Evolutionary conservation across 2,113 vertebrate genomes (phyloP).

Genomic region (Prionailurus viverrinus): DNA sequence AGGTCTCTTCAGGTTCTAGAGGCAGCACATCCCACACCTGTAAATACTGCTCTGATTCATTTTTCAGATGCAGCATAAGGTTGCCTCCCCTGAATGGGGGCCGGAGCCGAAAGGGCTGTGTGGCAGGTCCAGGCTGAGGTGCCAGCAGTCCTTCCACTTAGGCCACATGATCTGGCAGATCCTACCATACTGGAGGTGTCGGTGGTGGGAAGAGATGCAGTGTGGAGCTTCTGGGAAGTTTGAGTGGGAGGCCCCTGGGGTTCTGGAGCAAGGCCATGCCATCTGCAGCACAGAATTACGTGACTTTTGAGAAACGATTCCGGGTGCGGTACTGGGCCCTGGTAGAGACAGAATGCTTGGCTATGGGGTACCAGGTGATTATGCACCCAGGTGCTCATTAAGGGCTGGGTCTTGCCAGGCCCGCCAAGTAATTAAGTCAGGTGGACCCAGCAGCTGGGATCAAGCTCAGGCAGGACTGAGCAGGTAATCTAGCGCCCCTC

Average conservation of each 20-base stretch:
- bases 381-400: background rate
- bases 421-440: constrained; percentile 35
- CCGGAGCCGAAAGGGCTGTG: background rate
- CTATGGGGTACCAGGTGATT: background rate
- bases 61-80: constrained; percentile 22
- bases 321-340: background rate
- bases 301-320: constrained; percentile 31
- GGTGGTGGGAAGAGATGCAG: background rate
- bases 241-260: background rate
- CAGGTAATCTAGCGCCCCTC: background rate
- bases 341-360: constrained; percentile 45
- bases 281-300: constrained; percentile 48
- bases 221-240: background rate
- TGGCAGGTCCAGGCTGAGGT: background rate
- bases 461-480: background rate
- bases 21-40: background rate
- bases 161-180: background rate
- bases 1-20: constrained; percentile 17
- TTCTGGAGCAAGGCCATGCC: constrained; percentile 40
- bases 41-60: constrained; percentile 12
- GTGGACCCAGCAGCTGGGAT: background rate
- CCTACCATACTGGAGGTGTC: background rate
- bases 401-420: background rate
- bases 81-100: background rate
- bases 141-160: constrained; percentile 16